Conservation (phyloP, 2,113 vertebrate species). For the Nipponia nippon region DNA sequence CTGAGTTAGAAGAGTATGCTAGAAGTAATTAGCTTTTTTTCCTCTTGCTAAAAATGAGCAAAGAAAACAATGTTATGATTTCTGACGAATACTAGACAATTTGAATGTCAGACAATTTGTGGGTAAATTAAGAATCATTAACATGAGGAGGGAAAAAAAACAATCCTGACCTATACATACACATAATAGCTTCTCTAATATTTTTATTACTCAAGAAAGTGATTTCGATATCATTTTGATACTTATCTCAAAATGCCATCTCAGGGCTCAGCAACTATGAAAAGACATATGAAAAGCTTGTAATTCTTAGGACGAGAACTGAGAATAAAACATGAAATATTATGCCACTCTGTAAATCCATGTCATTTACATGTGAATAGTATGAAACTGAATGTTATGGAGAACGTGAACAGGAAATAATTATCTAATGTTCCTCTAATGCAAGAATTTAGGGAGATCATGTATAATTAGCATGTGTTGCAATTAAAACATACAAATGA, state of each 20-base stretch:
- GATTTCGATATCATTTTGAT: background rate
- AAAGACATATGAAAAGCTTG: background rate
- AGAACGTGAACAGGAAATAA: background rate
- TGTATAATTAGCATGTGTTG: background rate
- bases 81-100: background rate
- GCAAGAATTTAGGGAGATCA: background rate
- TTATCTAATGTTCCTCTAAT: background rate
- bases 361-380: background rate
- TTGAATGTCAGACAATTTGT: background rate
- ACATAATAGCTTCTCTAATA: background rate
- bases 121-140: background rate
- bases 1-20: background rate
- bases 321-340: background rate
- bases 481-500: background rate
- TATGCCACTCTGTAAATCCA: background rate
- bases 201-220: background rate
- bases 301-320: background rate
- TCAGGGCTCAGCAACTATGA: background rate
- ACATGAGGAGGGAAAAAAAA: background rate
- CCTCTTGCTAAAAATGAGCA: background rate
- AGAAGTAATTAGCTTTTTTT: background rate
- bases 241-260: background rate
- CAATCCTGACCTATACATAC: background rate
- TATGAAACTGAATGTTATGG: background rate
- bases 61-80: background rate